Evolutionary conservation across 2,797 vertebrate genomes (phyloP).

Genomic region (Poecile montanus): DNA sequence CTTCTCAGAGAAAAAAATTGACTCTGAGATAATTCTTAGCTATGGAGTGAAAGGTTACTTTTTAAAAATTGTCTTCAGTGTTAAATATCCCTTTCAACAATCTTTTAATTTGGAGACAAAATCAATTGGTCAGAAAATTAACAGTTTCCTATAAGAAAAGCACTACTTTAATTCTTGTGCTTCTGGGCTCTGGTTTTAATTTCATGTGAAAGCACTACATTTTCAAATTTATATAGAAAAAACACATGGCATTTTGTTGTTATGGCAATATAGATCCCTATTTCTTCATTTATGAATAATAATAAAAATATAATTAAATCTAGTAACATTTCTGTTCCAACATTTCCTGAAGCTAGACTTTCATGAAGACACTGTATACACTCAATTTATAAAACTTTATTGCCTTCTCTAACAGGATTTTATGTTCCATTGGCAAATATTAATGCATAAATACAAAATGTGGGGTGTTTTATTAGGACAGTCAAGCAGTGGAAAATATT

Average conservation of each 20-base stretch:
- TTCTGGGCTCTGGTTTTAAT: constrained; percentile 15
- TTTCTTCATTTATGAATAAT: constrained; percentile 35
- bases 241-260: constrained; percentile 21
- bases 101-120: constrained; percentile 17
- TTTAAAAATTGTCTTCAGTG: neutral
- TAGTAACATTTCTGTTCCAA: constrained; percentile 25
- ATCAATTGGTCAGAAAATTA: constrained; percentile 22
- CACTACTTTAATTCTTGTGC: constrained; percentile 6
- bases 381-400: constrained; percentile 23
- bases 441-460: neutral
- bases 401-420: neutral
- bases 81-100: neutral
- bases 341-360: constrained; percentile 29
- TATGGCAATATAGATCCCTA: neutral
- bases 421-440: neutral
- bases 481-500: neutral
- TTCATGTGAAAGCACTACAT: neutral
- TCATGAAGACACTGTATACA: neutral
- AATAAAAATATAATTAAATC: constrained; percentile 43
- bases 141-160: neutral
- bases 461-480: neutral
- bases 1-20: neutral
- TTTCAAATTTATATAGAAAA: constrained; percentile 48
- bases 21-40: neutral
- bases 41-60: neutral